Evolutionary conservation across 2,888 invertebrate species (phyloP).

Genomic region (Chloroclystis v-ata): DNA sequence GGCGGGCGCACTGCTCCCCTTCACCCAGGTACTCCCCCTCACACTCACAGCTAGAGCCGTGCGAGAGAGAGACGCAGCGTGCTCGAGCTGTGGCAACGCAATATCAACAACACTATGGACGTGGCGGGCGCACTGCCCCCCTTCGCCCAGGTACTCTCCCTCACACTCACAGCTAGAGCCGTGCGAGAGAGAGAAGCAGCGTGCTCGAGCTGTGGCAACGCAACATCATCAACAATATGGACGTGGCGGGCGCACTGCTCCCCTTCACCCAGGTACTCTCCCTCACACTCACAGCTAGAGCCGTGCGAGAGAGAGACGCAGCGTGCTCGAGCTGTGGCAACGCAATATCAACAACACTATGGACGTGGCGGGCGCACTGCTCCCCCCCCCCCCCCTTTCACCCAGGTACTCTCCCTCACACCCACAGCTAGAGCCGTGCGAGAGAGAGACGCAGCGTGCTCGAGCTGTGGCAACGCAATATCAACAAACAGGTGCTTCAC

Average conservation of each 20-base stretch:
- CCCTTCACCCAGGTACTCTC: conserved; percentile 58
- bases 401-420: conserved; percentile 38
- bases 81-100: conserved; percentile 76
- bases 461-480: too few species aligned
- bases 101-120: conserved; percentile 77
- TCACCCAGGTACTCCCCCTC: conserved; percentile 47
- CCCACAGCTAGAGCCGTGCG: too few species aligned
- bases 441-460: too few species aligned
- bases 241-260: conserved; percentile 70
- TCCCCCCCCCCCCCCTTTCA: too few species aligned
- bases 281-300: too few species aligned
- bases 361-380: conserved; percentile 72
- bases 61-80: conserved; percentile 77
- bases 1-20: conserved; percentile 68
- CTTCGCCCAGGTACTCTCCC: conserved; percentile 51
- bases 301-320: too few species aligned
- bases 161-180: too few species aligned
- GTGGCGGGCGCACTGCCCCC: conserved; percentile 70
- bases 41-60: too few species aligned
- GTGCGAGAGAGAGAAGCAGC: too few species aligned
- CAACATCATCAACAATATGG: conserved; percentile 76
- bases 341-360: conserved; percentile 75
- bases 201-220: conserved; percentile 77
- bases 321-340: conserved; percentile 77
- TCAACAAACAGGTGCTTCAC: too few species aligned